phyloP scores from a whole-genome alignment of 2,797 vertebrate species.

The Channallabes apus region DNA sequence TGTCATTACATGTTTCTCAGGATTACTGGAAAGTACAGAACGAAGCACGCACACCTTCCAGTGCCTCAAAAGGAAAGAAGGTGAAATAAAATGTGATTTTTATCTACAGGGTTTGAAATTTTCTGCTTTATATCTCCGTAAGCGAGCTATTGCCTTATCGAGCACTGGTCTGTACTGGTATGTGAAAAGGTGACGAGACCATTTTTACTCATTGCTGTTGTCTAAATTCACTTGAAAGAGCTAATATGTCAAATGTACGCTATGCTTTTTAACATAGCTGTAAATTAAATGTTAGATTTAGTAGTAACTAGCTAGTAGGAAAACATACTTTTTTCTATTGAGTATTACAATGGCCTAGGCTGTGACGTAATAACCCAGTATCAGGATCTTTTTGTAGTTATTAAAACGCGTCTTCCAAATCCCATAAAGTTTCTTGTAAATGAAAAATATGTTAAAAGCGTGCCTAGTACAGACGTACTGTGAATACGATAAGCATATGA shows the following conservation, averaged over 20 bases:
- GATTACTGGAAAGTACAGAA: constrained; percentile 49
- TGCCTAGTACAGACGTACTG: background rate
- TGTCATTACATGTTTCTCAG: constrained; percentile 30
- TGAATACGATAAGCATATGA: constrained; percentile 4
- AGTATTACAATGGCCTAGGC: background rate
- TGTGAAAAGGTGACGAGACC: background rate
- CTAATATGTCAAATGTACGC: background rate
- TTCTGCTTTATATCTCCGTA: constrained; percentile 25
- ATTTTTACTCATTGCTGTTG: background rate
- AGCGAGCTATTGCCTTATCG: constrained; percentile 1
- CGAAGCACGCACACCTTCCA: constrained; percentile 40
- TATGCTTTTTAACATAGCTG: background rate
- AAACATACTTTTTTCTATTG: too few species aligned
- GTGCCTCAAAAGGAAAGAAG: constrained; percentile 39
- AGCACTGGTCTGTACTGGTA: background rate
- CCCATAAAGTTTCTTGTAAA: background rate
- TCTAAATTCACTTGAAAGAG: background rate
- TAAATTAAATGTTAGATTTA: constrained; percentile 9
- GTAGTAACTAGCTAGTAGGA: background rate
- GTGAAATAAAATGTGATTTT: constrained; percentile 43
- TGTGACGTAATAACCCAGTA: background rate
- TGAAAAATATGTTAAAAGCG: background rate
- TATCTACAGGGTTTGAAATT: constrained; percentile 38
- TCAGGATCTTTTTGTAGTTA: background rate
- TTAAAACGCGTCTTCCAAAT: background rate